Evolutionary conservation across 2,797 vertebrate genomes (phyloP), one percentile per base, ranked within the genome.

Genomic region (Spinus pinus): DNA sequence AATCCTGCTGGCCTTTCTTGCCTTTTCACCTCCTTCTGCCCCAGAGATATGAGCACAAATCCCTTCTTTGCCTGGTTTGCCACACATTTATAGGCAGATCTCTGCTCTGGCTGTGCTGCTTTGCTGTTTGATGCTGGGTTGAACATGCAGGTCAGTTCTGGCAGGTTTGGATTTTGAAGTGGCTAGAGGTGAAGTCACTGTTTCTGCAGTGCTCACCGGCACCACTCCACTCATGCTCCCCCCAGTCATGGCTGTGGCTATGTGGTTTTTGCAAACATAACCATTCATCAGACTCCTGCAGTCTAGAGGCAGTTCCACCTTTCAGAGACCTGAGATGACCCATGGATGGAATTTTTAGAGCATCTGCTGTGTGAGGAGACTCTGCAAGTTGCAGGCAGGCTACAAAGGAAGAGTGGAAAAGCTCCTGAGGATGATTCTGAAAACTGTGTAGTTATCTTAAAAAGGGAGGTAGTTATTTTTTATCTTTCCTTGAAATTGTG

Each of bases 231-330:
- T 71, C 42, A 41, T 41, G 54, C 56, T 39, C 39, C 12, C 4
- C 31, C 4, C 2, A 0, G 0, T 5, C 50, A 30, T 39, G 37
- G 33, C 72, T 73, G 1, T 3, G 3, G 41, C 70, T 42, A 2
- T 0, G 25, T 58, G 49, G 11, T 50, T 39, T 91, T 83, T 78
- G 81, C 72, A 50, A 12, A 53, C 5, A 2, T 18, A 70, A 64
- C 35, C 47, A 3, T 75, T 81, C 24, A 27, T 61, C 39, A 82
- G 75, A 27, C 8, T 78, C 56, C 15, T 47, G 8, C 30, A 67
- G 9, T 67, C 53, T 19, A 37, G 54, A 72, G 49, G 5, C 39
- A 67, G 54, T 81, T 78, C 47, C 13, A 15, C 65, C 53, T 71
- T 87, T 56, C 44, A 49, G 57, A 79, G 53, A 58, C 41, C 61